Evolutionary conservation across 2,888 invertebrate genomes (phyloP).

Genomic region (Vannuccia rotundouncinata): DNA sequence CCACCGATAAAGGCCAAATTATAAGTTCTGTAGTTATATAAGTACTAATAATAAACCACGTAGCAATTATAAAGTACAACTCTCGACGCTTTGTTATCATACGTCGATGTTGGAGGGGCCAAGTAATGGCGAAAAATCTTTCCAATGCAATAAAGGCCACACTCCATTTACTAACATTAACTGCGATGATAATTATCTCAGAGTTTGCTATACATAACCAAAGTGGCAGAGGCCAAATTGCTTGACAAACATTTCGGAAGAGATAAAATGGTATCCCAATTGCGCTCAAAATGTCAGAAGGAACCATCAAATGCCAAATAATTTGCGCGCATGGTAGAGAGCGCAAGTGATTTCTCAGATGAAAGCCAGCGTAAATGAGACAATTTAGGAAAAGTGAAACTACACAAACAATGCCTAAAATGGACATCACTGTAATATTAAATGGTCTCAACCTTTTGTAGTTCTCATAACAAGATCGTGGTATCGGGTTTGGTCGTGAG

Average conservation of each 20-base stretch:
- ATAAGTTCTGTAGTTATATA: background rate
- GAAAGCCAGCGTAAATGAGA: background rate
- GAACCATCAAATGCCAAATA: background rate
- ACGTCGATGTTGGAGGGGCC: background rate
- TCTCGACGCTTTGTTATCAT: background rate
- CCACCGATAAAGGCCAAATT: background rate
- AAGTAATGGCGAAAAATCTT: background rate
- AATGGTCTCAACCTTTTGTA: too few species aligned
- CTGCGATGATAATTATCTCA: background rate
- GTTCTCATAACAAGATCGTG: too few species aligned
- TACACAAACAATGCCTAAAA: background rate
- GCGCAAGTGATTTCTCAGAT: background rate
- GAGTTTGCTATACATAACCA: background rate
- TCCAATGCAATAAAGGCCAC: background rate
- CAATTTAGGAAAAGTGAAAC: background rate
- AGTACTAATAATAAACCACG: background rate
- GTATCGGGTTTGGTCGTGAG: too few species aligned
- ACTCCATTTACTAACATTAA: background rate
- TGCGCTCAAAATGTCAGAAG: background rate
- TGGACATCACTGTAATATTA: too few species aligned
- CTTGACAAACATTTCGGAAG: background rate
- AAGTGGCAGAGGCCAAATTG: background rate
- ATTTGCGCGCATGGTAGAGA: background rate
- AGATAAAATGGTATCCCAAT: background rate
- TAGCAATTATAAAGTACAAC: background rate